A percentile compares a stretch with the other conserved stretches of the same genome.
Conservation (phyloP, 2,113 vertebrate genomes). For the Prunella himalayana region DNA sequence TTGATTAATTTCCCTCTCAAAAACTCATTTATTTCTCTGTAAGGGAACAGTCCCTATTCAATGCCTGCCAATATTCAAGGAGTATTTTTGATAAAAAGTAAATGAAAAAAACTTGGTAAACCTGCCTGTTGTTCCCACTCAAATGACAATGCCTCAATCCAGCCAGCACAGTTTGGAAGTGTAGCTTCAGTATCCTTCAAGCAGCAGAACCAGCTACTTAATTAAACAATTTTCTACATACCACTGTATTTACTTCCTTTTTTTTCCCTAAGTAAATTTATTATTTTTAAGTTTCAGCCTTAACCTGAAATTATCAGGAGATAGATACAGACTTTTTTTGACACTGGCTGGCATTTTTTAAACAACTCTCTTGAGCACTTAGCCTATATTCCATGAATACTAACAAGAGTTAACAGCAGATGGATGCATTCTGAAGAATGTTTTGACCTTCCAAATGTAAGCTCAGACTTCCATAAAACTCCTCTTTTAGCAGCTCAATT, state of each 20-base stretch:
- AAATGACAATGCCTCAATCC: background rate
- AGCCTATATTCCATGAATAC: background rate
- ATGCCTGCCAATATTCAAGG: background rate
- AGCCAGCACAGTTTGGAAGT: background rate
- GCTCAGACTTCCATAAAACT: background rate
- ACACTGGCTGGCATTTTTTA: background rate
- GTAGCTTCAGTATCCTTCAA: background rate
- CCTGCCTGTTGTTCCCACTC: background rate
- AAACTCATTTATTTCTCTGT: background rate
- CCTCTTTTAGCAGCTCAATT: background rate
- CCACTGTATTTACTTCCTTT: background rate
- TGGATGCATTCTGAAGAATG: background rate
- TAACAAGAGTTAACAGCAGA: background rate
- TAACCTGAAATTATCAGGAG: background rate
- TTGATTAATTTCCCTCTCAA: background rate
- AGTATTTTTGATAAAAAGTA: background rate
- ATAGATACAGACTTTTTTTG: background rate
- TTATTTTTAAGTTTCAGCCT: background rate
- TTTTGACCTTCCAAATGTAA: background rate
- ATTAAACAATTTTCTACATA: background rate
- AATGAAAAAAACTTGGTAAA: background rate
- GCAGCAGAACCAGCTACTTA: background rate
- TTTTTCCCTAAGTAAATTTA: background rate
- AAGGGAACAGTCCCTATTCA: background rate
- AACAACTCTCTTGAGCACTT: background rate